Base-by-base conservation (phyloP, 2,113 vertebrate species). In the Leucoraja erinaceus region DNA sequence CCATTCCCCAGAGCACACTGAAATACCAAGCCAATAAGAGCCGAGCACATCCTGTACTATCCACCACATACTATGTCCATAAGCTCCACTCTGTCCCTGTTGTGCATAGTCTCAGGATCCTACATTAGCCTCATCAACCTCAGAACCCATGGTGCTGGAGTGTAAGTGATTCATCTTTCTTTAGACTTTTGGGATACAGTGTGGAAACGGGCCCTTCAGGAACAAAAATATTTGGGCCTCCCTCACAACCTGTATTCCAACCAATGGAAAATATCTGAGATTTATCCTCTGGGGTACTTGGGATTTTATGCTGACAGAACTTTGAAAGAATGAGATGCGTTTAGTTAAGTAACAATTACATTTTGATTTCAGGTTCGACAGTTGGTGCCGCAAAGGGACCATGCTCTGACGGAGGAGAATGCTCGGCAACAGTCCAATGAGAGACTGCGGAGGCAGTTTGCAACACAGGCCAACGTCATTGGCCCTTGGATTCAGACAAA, bases 401-500 rank as follows among this genome's bases (percentile, higher is more conserved):
- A 98, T 94, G 98, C 98, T 28, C 96, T 99, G 94, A 98, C 98
- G 4, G 99, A 99, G 93, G 99, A 99, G 93, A 98, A 99, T 2
- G 96, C 98, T 90, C 98, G 98, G 54, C 99, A 99, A 95, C 98
- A 99, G 95, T 98, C 99, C 94, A 99, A 99, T 0, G 99, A 99
- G 93, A 96, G 97, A 2, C 97, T 99, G 94, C 98, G 98, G 93
- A 97, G 98, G 93, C 99, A 99, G 95, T 99, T 99, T n/a, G 98
- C 97, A 61, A 97, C 97, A 93, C 98, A 99, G 95, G 99, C 99
- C 95, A 99, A 99, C 3, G 96, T 99, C 94, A 99, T 99, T 1
- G 99, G 99, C 54, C 98, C 98, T 93, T 99, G 99, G 99, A 99
- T 99, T 95, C 99, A 99, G 96, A 99, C 96, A 94, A 99, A 99